phyloP scores from a whole-genome alignment of 2,888 invertebrate species.

The Temnothorax rugatulus region DNA sequence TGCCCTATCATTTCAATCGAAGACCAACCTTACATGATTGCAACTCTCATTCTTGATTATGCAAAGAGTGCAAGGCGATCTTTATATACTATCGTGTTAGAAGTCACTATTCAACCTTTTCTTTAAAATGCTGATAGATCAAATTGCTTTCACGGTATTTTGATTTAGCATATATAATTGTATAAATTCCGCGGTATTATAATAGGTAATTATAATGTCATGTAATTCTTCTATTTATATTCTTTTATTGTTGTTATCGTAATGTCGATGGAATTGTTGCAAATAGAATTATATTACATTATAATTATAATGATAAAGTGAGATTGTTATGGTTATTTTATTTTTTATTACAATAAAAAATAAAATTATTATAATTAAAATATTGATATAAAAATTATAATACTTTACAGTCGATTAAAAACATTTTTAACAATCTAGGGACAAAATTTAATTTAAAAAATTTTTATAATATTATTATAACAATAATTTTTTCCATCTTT shows the following conservation, averaged over 20 bases:
- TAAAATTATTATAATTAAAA: neutral
- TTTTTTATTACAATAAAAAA: neutral
- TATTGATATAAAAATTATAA: neutral
- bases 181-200: neutral
- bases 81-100: slow-evolving; percentile 4
- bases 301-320: neutral
- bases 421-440: neutral
- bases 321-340: too few species aligned
- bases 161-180: neutral
- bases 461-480: neutral
- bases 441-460: neutral
- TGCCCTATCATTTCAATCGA: slow-evolving; percentile 17
- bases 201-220: neutral
- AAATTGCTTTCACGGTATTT: slow-evolving; percentile 9
- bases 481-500: neutral
- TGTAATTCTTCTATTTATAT: neutral
- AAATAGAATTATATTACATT: neutral
- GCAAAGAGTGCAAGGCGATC: slow-evolving; percentile 25
- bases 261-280: neutral
- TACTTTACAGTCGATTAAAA: neutral
- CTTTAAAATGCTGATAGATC: slow-evolving; percentile 9
- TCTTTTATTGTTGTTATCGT: neutral
- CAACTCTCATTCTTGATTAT: slow-evolving; percentile 19
- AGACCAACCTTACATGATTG: slow-evolving; percentile 7
- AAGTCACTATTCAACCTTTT: slow-evolving; percentile 29